Conservation (phyloP, 2,113 vertebrate genomes). For the Thomomys bottae region DNA sequence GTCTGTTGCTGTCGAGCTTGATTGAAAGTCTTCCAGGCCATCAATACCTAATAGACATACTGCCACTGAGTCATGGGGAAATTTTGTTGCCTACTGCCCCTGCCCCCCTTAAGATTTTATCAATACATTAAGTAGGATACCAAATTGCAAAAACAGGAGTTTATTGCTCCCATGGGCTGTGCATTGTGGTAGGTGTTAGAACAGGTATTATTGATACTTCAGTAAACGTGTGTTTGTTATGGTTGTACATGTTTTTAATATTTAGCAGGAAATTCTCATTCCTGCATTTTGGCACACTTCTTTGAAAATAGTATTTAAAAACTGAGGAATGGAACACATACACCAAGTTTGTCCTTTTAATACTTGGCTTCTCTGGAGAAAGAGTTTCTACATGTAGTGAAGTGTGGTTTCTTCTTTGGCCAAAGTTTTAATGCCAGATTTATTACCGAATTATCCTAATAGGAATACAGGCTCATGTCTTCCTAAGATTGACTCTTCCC, state of each 20-base stretch:
- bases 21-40: background rate
- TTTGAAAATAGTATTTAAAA: constrained; percentile 15
- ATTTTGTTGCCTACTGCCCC: background rate
- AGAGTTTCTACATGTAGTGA: background rate
- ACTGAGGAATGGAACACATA: background rate
- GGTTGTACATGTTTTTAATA: background rate
- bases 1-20: background rate
- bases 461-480: background rate
- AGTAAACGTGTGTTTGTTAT: background rate
- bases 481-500: constrained; percentile 42
- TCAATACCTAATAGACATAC: background rate
- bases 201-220: background rate
- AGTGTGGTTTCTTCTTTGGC: background rate
- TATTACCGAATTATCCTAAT: constrained; percentile 13
- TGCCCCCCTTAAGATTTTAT: background rate
- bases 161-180: background rate
- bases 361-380: background rate
- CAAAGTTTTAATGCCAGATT: constrained; percentile 31
- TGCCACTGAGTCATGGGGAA: background rate
- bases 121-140: background rate
- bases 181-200: background rate
- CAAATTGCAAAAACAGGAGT: background rate
- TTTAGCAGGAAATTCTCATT: background rate
- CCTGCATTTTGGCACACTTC: background rate
- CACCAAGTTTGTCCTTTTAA: background rate